Percentiles rank a stretch among this genome's conserved stretches.
Conservation (phyloP, 2,113 vertebrate species). For the Scalopus aquaticus region DNA sequence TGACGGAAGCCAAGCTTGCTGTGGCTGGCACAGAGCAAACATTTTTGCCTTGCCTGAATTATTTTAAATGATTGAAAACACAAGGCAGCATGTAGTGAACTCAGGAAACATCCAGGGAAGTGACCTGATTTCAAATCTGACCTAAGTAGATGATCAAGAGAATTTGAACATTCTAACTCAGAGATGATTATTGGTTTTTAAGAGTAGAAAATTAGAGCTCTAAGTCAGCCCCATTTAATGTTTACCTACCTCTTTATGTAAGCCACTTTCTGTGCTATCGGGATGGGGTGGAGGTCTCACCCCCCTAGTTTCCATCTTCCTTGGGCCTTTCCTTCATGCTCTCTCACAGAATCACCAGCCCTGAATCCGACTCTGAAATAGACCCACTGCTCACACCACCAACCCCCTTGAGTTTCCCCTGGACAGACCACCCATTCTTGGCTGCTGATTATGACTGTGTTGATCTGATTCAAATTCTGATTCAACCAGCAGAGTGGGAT, state of each 20-base stretch:
- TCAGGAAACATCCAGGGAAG: background rate
- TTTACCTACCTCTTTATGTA: background rate
- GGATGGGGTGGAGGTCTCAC: background rate
- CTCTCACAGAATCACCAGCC: background rate
- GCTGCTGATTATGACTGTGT: background rate
- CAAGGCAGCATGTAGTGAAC: background rate
- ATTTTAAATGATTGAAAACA: conserved; percentile 55
- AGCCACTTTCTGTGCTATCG: background rate
- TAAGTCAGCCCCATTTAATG: background rate
- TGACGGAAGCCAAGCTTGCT: background rate
- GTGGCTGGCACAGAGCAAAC: conserved; percentile 11
- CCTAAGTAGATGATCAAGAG: background rate
- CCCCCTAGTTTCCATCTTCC: background rate
- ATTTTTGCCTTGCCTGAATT: conserved; percentile 43
- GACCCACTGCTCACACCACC: background rate
- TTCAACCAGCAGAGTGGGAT: background rate
- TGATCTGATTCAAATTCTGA: background rate
- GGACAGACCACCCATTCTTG: background rate
- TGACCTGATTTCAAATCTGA: background rate
- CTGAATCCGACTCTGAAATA: background rate
- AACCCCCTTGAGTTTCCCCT: background rate
- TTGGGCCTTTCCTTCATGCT: background rate
- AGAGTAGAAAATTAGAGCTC: background rate
- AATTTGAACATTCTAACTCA: background rate
- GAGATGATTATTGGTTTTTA: background rate